Percentiles rank a stretch among this genome's conserved stretches.
phyloP scores from a whole-genome alignment of 2,797 vertebrate species.

The Neosalanx taihuensis region DNA sequence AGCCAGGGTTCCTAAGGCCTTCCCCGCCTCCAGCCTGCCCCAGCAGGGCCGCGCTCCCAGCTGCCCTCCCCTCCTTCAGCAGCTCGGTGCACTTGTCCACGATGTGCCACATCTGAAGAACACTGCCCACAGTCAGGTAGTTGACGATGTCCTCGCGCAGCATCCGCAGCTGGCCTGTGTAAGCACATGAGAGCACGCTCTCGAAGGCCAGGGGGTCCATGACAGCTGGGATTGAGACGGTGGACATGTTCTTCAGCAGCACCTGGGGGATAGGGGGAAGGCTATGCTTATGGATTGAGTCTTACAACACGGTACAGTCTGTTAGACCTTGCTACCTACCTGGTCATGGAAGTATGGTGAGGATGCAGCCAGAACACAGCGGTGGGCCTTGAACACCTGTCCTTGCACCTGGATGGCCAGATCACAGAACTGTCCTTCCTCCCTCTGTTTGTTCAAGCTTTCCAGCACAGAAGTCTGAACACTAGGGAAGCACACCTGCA shows the following conservation, averaged over 20 bases:
- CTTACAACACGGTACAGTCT: slow-evolving; percentile 19
- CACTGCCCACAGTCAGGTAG: slow-evolving; percentile 91
- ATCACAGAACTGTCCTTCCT: slow-evolving; percentile 88
- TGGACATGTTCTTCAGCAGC: slow-evolving; percentile 89
- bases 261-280: slow-evolving; percentile 60
- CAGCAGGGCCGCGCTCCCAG: slow-evolving; percentile 25
- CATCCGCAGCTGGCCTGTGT: slow-evolving; percentile 88
- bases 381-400: slow-evolving; percentile 88
- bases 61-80: slow-evolving; percentile 74
- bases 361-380: slow-evolving; percentile 89
- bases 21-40: slow-evolving; percentile 24
- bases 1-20: slow-evolving; percentile 45
- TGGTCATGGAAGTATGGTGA: slow-evolving; percentile 95
- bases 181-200: slow-evolving; percentile 86
- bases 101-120: slow-evolving; percentile 98
- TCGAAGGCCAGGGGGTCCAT: slow-evolving; percentile 92
- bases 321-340: slow-evolving; percentile 44
- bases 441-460: slow-evolving; percentile 85
- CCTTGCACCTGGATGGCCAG: slow-evolving; percentile 92
- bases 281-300: neutral
- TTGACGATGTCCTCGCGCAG: slow-evolving; percentile 87
- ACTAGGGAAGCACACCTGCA: slow-evolving; percentile 86
- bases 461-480: slow-evolving; percentile 82
- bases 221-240: slow-evolving; percentile 83
- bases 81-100: slow-evolving; percentile 95